Conservation (phyloP, 2,888 invertebrate genomes). For the Catocala nupta region DNA sequence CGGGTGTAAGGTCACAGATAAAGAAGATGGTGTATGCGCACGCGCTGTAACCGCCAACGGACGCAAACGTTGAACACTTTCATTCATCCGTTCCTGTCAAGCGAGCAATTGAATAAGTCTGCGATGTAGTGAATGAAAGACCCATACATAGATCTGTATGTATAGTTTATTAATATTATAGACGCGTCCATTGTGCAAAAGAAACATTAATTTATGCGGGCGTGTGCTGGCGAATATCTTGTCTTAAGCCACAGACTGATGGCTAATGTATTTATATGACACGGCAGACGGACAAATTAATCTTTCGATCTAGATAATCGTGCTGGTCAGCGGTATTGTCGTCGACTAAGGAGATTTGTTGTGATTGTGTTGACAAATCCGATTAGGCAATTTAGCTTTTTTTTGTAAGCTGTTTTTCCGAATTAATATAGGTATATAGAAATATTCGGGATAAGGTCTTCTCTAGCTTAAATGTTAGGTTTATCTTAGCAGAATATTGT, state of each 20-base stretch:
- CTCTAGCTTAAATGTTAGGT: no score
- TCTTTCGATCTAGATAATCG: slow-evolving; percentile 29
- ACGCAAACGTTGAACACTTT: slow-evolving; percentile 52
- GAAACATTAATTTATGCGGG: slow-evolving; percentile 28
- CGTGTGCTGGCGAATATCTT: slow-evolving; percentile 28
- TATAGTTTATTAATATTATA: slow-evolving; percentile 33
- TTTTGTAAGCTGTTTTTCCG: neutral
- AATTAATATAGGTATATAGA: no score
- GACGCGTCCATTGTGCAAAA: slow-evolving; percentile 33
- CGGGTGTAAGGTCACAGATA: slow-evolving; percentile 46
- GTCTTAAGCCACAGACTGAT: slow-evolving; percentile 30
- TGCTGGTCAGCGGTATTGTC: slow-evolving; percentile 8
- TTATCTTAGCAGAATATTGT: no score
- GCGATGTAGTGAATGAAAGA: slow-evolving; percentile 31
- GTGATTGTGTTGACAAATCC: slow-evolving; percentile 3
- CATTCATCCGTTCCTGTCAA: slow-evolving; percentile 50
- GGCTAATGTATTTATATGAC: slow-evolving; percentile 41
- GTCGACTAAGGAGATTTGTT: neutral
- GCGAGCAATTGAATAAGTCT: slow-evolving; percentile 41
- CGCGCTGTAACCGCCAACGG: slow-evolving; percentile 42
- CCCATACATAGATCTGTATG: slow-evolving; percentile 33
- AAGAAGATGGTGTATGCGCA: slow-evolving; percentile 40
- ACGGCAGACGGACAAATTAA: slow-evolving; percentile 20
- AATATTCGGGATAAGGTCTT: no score
- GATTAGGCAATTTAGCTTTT: neutral